These are phyloP conservation scores for Cydia splendana DNA, from an alignment of 1,140 invertebrate species.

Conservation along the genomic window DNA sequence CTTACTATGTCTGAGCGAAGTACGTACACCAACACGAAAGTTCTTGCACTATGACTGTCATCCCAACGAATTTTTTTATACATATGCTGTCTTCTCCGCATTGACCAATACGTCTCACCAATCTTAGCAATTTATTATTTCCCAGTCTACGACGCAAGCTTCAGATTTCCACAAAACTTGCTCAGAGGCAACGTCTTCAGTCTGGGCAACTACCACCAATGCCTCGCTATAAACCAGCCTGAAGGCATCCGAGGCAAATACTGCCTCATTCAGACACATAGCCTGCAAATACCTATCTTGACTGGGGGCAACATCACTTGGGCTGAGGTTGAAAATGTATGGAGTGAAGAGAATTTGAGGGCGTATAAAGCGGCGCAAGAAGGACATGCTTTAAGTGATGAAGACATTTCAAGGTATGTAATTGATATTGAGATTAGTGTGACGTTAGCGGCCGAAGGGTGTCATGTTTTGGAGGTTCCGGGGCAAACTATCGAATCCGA, in stretches of 20 bases:
- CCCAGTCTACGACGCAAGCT: slow-evolving; percentile 20
- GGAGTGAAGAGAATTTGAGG: neutral
- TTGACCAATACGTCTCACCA: too few species aligned
- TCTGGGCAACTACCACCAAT: slow-evolving; percentile 22
- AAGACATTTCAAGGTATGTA: neutral
- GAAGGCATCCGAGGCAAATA: slow-evolving; percentile 14
- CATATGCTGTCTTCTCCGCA: too few species aligned
- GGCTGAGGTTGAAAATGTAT: neutral
- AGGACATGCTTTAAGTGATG: neutral
- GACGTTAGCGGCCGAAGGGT: too few species aligned
- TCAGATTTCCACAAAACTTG: neutral
- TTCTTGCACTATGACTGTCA: too few species aligned
- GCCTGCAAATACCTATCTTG: neutral
- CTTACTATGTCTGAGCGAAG: too few species aligned
- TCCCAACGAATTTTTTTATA: too few species aligned
- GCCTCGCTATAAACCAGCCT: slow-evolving; percentile 6
- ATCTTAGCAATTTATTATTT: neutral
- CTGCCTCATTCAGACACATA: slow-evolving; percentile 1
- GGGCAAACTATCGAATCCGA: too few species aligned
- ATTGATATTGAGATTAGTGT: too few species aligned
- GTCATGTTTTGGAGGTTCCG: too few species aligned
- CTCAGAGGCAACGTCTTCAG: neutral
- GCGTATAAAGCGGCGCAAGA: neutral
- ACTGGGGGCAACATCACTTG: neutral
- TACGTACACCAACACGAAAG: too few species aligned